A percentile compares a stretch with the other conserved stretches of the same genome.
Evolutionary conservation across 2,797 vertebrate genomes (phyloP).

Genomic region (Syngnathus rostellatus): DNA sequence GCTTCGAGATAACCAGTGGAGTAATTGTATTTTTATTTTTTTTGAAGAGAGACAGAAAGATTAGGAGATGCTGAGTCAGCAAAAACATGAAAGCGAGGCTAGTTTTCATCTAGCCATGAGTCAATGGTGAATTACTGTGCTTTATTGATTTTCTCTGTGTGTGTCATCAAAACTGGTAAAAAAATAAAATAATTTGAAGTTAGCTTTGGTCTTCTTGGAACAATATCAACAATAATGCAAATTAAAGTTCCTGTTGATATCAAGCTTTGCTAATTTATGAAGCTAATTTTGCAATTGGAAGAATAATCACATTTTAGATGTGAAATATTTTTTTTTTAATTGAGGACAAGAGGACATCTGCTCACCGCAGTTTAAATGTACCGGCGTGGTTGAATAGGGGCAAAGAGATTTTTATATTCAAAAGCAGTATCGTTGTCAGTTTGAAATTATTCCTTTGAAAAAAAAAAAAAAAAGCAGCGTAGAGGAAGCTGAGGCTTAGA

Average conservation of each 20-base stretch:
- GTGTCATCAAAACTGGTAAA: not conserved
- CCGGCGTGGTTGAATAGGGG: too few species aligned
- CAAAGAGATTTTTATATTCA: not conserved
- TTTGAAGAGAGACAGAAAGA: not conserved
- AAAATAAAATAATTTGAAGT: too few species aligned
- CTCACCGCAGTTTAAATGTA: too few species aligned
- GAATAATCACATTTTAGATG: not conserved
- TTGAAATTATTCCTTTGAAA: slow-evolving; percentile 10
- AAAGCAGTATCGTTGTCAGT: slow-evolving; percentile 6
- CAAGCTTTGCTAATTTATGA: not conserved
- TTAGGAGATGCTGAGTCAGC: not conserved
- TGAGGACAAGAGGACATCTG: not conserved
- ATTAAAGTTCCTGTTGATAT: not conserved
- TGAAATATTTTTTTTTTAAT: not conserved
- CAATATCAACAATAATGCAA: not conserved
- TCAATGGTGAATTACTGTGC: not conserved
- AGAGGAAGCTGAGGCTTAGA: slow-evolving; percentile 8
- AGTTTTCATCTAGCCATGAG: not conserved
- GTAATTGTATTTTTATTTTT: not conserved
- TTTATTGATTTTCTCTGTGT: not conserved
- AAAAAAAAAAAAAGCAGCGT: slow-evolving; percentile 11
- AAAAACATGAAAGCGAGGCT: not conserved
- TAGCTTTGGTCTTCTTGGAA: not conserved
- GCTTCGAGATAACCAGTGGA: not conserved
- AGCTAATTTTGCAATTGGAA: not conserved